Conservation (phyloP, 2,888 invertebrate genomes). For the Ceraclea dissimilis region DNA sequence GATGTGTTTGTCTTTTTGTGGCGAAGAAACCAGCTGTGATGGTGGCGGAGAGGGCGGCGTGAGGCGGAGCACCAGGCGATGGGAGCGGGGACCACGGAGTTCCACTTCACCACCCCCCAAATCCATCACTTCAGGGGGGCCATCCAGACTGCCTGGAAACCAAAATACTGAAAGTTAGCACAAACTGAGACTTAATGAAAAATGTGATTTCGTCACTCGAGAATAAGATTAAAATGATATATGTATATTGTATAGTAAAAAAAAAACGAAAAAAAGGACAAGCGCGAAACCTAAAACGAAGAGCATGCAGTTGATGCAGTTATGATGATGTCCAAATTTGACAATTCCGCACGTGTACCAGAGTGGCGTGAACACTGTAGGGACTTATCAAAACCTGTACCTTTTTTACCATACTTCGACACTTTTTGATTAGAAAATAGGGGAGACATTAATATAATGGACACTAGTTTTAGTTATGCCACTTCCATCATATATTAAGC, state of each 20-base stretch:
- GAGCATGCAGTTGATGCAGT: too few species aligned
- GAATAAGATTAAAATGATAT: neutral
- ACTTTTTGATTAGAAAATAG: too few species aligned
- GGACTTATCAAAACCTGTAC: too few species aligned
- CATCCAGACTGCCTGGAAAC: constrained; percentile 33
- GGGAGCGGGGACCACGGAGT: constrained; percentile 41
- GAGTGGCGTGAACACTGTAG: too few species aligned
- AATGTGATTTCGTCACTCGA: neutral
- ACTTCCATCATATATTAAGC: too few species aligned
- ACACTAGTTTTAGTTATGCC: too few species aligned
- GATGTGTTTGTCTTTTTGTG: constrained; percentile 41
- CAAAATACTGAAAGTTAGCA: neutral
- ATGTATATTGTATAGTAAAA: neutral
- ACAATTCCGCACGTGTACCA: too few species aligned
- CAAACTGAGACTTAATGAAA: neutral
- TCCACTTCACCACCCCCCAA: constrained; percentile 42
- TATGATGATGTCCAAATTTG: too few species aligned
- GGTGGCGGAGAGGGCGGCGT: constrained; percentile 35
- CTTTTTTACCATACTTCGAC: too few species aligned
- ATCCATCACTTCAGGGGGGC: constrained; percentile 36
- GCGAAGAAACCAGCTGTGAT: constrained; percentile 32
- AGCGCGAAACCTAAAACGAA: too few species aligned
- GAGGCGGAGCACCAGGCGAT: constrained; percentile 41
- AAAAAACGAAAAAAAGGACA: too few species aligned
- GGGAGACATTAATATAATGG: too few species aligned